Evolutionary conservation across 2,888 invertebrate species (phyloP).

Genomic region (Noctuana brunneofusca): DNA sequence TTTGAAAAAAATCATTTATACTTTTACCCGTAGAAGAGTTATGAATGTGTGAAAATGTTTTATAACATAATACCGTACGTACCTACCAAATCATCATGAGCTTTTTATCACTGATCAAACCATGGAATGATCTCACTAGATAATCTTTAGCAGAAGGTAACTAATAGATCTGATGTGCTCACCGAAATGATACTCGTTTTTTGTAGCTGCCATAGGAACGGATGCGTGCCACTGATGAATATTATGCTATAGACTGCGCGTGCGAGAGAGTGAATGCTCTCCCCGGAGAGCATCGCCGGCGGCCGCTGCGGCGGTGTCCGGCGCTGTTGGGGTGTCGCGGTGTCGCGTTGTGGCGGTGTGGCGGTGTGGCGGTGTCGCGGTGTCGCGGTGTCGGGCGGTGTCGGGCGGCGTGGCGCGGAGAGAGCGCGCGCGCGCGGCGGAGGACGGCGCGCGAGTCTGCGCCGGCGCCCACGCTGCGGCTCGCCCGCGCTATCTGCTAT

Average conservation of each 20-base stretch:
- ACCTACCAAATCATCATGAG: not conserved
- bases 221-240: not conserved
- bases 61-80: not conserved
- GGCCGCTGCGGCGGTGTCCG: constrained; percentile 40
- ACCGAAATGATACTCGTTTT: constrained; percentile 71
- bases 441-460: too few species aligned
- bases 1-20: not conserved
- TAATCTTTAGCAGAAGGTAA: not conserved
- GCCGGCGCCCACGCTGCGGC: too few species aligned
- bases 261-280: constrained; percentile 21
- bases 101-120: not conserved
- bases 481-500: too few species aligned
- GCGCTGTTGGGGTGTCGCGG: too few species aligned
- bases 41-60: too few species aligned
- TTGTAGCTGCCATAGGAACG: constrained; percentile 54
- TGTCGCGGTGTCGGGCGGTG: too few species aligned
- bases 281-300: constrained; percentile 44
- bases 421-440: too few species aligned
- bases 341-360: too few species aligned
- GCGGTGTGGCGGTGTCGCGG: too few species aligned
- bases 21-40: too few species aligned
- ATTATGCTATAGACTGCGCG: constrained; percentile 7
- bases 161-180: constrained; percentile 46
- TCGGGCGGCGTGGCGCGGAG: too few species aligned
- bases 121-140: too few species aligned